Evolutionary conservation across 2,113 vertebrate species (phyloP).

Genomic region (Seriola dumerili): DNA sequence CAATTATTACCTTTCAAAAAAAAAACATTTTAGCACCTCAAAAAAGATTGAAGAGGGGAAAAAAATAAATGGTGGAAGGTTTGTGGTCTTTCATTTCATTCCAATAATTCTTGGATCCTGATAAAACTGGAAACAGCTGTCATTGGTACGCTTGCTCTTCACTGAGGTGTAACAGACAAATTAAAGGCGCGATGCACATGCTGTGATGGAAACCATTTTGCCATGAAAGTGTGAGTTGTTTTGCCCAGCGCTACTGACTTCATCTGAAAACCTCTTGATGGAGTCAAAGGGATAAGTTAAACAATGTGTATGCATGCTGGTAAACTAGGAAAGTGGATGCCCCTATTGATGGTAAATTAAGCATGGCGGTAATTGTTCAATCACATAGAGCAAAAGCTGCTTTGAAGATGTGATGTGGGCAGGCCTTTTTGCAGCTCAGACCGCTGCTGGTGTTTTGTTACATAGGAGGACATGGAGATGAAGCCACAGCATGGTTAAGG

Average conservation of each 20-base stretch:
- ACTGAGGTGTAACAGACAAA: conserved; percentile 69
- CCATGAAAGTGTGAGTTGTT: conserved; percentile 85
- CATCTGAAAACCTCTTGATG: conserved; percentile 72
- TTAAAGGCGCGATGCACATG: conserved; percentile 72
- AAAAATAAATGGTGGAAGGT: conserved; percentile 51
- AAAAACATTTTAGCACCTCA: conserved; percentile 58
- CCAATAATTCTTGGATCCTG: conserved; percentile 62
- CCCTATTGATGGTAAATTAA: conserved; percentile 75
- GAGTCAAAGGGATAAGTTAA: conserved; percentile 66
- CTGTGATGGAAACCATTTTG: conserved; percentile 80
- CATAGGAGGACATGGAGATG: conserved; percentile 50
- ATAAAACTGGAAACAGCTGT: conserved; percentile 72
- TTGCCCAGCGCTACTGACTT: conserved; percentile 73
- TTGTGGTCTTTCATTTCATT: conserved; percentile 59
- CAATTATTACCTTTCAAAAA: conserved; percentile 72
- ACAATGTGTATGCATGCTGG: conserved; percentile 63
- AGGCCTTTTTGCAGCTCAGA: conserved; percentile 40
- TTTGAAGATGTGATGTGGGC: conserved; percentile 73
- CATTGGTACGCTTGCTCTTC: conserved; percentile 62
- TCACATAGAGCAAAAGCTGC: conserved; percentile 67
- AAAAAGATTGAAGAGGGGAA: conserved; percentile 13
- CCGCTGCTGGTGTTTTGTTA: conserved; percentile 77
- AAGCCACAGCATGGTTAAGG: conserved; percentile 39
- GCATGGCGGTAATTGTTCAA: conserved; percentile 83
- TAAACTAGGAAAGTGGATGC: conserved; percentile 61